phyloP scores from a whole-genome alignment of 2,113 vertebrate species.

The Gallinago paraguaiae region DNA sequence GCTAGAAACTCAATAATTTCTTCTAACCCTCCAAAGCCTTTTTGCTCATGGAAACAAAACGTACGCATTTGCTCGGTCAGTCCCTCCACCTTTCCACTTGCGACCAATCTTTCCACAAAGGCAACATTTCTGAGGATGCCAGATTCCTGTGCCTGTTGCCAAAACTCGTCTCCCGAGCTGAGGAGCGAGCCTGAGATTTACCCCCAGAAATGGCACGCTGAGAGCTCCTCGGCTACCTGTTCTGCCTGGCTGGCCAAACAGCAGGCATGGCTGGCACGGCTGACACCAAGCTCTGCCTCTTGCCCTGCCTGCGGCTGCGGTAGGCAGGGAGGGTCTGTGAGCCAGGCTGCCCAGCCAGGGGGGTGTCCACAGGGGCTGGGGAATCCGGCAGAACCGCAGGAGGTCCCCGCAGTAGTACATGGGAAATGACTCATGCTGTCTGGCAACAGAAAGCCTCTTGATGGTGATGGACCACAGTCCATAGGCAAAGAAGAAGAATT shows the following conservation, averaged over 20 bases:
- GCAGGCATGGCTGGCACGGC: fast-evolving
- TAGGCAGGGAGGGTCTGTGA: fast-evolving
- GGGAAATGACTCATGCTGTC: background rate
- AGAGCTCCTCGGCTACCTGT: background rate
- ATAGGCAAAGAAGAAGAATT: background rate
- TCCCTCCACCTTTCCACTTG: background rate
- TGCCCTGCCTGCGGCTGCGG: fast-evolving
- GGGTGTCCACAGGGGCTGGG: fast-evolving
- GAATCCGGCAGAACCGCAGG: fast-evolving
- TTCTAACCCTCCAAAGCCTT: background rate
- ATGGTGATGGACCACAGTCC: background rate
- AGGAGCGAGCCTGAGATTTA: background rate
- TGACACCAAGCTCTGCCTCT: background rate
- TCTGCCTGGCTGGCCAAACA: background rate
- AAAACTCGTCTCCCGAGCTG: background rate
- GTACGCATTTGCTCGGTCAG: background rate
- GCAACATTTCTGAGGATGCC: background rate
- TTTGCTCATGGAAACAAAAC: background rate
- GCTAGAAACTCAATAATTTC: background rate
- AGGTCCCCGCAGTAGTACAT: background rate
- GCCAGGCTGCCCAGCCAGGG: fast-evolving
- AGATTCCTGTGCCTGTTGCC: fast-evolving
- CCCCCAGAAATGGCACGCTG: fast-evolving
- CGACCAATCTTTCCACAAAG: background rate
- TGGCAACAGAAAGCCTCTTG: background rate